Evolutionary conservation across 2,888 invertebrate species (phyloP), one percentile per base, ranked within the genome.

Genomic region (Aphrophora alni): DNA sequence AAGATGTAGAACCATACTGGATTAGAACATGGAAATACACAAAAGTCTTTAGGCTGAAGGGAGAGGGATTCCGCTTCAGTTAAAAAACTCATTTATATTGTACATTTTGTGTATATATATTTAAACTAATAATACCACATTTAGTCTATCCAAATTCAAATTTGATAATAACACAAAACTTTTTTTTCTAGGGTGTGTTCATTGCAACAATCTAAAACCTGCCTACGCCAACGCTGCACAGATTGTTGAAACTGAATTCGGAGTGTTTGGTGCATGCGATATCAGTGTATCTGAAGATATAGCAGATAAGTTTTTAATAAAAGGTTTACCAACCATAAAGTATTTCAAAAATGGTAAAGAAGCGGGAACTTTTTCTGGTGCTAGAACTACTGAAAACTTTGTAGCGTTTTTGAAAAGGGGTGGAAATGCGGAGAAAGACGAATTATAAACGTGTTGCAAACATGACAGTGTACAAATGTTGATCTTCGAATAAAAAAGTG

Each of bases 171-270:
- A 33, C 33, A 33, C 8, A 33, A 33, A 33, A 33, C 33, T 44
- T 2, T 44, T 44, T 44, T 44, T 14, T 14, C 17, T 14, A 44
- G 44, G 97, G 97, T 97, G 97, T 88, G 97, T 97, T 0, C 97
- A 97, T 87, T 97, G 97, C 86, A 95, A 94, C 86, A 90, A 92
- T 51, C 95, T 97, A 91, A 97, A 97, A 87, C 97, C 97, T 0
- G 95, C 96, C 85, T 96, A 95, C 86, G 94, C 94, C 84, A 92
- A 93, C 83, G 97, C 97, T 0, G 96, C 97, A 0, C 87, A 92
- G 10, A 89, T 44, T 14, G 44, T 44, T 14, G 14, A 4, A 14
- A 4, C 44, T 14, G 44, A 44, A 44, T 7, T 14, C 17, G 44
- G 44, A 44, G 44, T 44, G 44, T 44, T 44, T 14, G 44, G 7